Conservation (phyloP, 2,888 invertebrate genomes). For the Morinoia aosen region DNA sequence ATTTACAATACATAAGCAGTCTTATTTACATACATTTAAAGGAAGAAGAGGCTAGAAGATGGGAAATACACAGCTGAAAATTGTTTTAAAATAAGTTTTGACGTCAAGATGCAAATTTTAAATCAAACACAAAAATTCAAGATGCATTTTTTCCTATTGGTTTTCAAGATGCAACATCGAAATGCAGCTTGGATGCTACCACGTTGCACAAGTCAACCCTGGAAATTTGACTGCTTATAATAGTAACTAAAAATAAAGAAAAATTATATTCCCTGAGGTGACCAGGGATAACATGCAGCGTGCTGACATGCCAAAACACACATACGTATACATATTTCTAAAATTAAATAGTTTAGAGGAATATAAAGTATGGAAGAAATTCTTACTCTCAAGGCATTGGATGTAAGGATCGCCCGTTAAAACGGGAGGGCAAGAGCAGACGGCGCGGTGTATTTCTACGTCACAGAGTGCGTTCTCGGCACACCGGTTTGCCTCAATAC, state of each 20-base stretch:
- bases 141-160: constrained; percentile 8
- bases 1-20: neutral
- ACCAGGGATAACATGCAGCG: constrained; percentile 58
- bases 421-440: constrained; percentile 68
- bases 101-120: constrained; percentile 50
- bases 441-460: constrained; percentile 69
- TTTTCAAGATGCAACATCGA: constrained; percentile 45
- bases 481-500: constrained; percentile 68
- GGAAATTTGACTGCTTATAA: neutral
- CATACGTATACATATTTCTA: neutral
- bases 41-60: neutral
- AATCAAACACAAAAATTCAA: constrained; percentile 16
- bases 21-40: neutral
- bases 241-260: constrained; percentile 16
- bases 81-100: neutral
- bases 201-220: constrained; percentile 49
- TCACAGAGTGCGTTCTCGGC: constrained; percentile 69
- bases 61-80: neutral
- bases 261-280: constrained; percentile 2
- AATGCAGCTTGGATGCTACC: constrained; percentile 38
- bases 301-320: constrained; percentile 57
- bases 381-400: constrained; percentile 79
- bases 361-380: constrained; percentile 44
- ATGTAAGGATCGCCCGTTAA: constrained; percentile 69
- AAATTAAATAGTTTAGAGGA: constrained; percentile 28